These are phyloP conservation scores for Calyptommatus sinebrachiatus DNA, from an alignment of 2,113 vertebrate species.

Conservation along the genomic window DNA sequence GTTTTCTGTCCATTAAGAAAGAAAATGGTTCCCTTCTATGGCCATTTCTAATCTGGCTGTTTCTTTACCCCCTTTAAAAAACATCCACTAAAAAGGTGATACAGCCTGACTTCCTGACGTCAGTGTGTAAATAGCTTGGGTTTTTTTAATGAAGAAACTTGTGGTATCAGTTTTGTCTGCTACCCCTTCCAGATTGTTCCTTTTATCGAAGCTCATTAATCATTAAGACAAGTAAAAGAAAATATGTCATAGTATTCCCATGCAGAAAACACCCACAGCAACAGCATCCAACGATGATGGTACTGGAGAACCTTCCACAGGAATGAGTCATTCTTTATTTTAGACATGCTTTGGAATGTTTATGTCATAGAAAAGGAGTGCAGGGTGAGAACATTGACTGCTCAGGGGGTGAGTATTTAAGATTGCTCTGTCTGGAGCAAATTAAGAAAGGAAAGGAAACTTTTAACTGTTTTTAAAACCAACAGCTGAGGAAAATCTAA, in stretches of 20 bases:
- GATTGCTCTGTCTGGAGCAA: background rate
- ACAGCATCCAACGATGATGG: conserved; percentile 9
- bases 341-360: conserved; percentile 21
- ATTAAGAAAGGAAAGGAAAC: too few relatives aligned
- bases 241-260: conserved; percentile 4
- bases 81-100: background rate
- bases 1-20: too few relatives aligned
- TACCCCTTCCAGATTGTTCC: background rate
- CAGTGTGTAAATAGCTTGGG: background rate
- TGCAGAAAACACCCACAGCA: background rate
- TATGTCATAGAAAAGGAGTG: conserved; percentile 1
- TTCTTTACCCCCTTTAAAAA: background rate
- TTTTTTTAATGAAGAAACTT: background rate
- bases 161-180: conserved; percentile 4
- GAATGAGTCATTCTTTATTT: conserved; percentile 43
- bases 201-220: conserved; percentile 8
- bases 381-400: conserved; percentile 15
- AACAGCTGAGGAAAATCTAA: background rate
- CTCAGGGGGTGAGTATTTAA: background rate
- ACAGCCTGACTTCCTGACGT: background rate
- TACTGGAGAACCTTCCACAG: conserved; percentile 25
- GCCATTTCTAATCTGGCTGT: background rate
- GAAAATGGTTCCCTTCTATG: too few relatives aligned
- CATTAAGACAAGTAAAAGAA: conserved; percentile 12
- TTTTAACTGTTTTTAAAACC: too few relatives aligned